Evolutionary conservation across 2,888 invertebrate species (phyloP).

Genomic region (Macrophya alboannulata): DNA sequence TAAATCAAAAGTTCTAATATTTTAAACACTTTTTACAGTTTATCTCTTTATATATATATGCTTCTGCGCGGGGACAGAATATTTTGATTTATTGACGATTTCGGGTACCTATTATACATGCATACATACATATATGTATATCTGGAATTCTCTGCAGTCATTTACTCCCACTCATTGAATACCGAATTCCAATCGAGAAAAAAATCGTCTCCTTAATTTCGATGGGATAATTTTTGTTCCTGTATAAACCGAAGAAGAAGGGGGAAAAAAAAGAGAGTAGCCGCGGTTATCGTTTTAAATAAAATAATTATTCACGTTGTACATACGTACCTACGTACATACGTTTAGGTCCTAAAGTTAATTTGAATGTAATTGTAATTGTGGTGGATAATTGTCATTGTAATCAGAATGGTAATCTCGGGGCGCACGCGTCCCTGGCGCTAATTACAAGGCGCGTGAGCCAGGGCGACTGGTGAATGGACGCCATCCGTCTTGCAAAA

Average conservation of each 20-base stretch:
- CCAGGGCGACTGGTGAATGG: constrained; percentile 65
- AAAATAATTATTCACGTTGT: constrained; percentile 4
- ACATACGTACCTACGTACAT: too few relatives aligned
- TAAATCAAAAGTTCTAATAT: constrained; percentile 21
- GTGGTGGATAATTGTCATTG: constrained; percentile 39
- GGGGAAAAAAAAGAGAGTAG: too few relatives aligned
- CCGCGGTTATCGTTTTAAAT: not conserved
- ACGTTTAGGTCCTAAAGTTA: not conserved
- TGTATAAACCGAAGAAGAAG: too few relatives aligned
- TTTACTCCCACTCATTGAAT: not conserved
- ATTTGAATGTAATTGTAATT: constrained; percentile 43
- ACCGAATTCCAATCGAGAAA: not conserved
- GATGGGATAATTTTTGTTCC: not conserved
- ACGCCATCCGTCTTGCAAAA: constrained; percentile 68
- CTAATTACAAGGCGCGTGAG: constrained; percentile 48
- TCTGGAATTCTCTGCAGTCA: too few relatives aligned
- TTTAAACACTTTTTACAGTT: not conserved
- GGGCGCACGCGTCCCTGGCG: constrained; percentile 36
- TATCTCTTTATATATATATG: not conserved
- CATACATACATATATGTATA: too few relatives aligned
- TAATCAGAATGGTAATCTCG: constrained; percentile 43
- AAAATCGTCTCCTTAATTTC: not conserved
- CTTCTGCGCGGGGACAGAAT: not conserved
- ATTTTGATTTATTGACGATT: constrained; percentile 14
- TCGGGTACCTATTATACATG: not conserved